These are phyloP conservation scores for Drosophila neoperkinsi DNA, from an alignment of 2,888 invertebrate species.

Conservation along the genomic window DNA sequence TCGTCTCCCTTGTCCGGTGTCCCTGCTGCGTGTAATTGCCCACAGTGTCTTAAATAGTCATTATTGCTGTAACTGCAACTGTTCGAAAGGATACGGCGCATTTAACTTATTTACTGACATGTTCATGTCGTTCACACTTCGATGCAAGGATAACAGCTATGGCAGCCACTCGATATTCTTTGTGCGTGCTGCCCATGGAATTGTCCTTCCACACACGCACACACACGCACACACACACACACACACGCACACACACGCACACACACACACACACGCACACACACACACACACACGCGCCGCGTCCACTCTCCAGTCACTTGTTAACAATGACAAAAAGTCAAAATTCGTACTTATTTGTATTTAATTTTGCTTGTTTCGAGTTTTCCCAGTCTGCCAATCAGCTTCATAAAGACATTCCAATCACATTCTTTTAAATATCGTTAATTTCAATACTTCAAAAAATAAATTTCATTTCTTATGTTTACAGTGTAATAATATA, in stretches of 20 bases:
- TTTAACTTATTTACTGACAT: constrained; percentile 30
- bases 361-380: background rate
- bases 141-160: constrained; percentile 27
- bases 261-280: background rate
- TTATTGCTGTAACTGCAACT: constrained; percentile 21
- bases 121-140: constrained; percentile 23
- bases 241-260: background rate
- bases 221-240: too few relatives aligned
- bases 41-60: constrained; percentile 31
- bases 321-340: background rate
- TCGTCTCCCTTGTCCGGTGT: background rate
- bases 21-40: constrained; percentile 35
- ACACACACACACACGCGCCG: background rate
- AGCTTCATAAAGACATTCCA: background rate
- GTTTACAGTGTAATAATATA: too few relatives aligned
- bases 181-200: constrained; percentile 3
- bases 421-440: background rate
- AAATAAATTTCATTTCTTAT: background rate
- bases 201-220: constrained; percentile 8
- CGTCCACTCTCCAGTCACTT: background rate
- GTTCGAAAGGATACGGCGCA: constrained; percentile 15
- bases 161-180: constrained; percentile 30
- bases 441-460: background rate
- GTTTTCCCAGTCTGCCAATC: background rate
- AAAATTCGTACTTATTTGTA: background rate